Evolutionary conservation across 2,113 vertebrate genomes (phyloP), one percentile per base, ranked within the genome.

Genomic region (Scatophagus argus): DNA sequence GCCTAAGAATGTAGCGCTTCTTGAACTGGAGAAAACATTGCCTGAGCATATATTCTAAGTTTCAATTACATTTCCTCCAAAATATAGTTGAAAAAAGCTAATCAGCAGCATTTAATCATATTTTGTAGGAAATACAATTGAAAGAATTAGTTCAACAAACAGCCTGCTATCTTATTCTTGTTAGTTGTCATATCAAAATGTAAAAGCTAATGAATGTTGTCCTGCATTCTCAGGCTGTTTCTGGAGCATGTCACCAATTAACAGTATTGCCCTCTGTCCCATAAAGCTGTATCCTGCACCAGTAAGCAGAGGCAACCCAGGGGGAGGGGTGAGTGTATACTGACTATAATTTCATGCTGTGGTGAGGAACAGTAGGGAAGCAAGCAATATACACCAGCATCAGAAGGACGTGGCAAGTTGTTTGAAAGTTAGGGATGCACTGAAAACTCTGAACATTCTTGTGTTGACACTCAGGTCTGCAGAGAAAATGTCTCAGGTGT

Each of bases 311-410:
- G 38, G 19, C 38, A 51, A 78, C 87, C 82, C 68, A 51, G 78
- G 89, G 81, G 68, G 78, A 88, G 81, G 68, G 67, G 51, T 17
- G 51, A 44, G 68, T 11, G 58, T 74, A 74, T 75, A 21, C 83
- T 61, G 79, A 84, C 81, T 86, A 82, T 79, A 92, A 93, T 92
- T 93, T 94, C 89, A 94, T 78, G 91, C 87, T 86, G 70, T 68
- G 32, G 67, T 87, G 88, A 92, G 84, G 88, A 89, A 88, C 84
- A 88, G 90, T 13, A 9, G 79, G 61, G 58, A 59, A 43, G 61
- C 55, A 25, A 36, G 77, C 19, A 29, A 72, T 19, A 41, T 31
- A 75, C 58, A 38, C 44, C 13, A 44, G 70, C 72, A 38, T 72
- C 73, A 21, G 83, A 72, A 81, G 80, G 84, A 74, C 70, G 5